Base-by-base conservation (phyloP, 2,113 vertebrate species). In the Dicaeum eximium region DNA sequence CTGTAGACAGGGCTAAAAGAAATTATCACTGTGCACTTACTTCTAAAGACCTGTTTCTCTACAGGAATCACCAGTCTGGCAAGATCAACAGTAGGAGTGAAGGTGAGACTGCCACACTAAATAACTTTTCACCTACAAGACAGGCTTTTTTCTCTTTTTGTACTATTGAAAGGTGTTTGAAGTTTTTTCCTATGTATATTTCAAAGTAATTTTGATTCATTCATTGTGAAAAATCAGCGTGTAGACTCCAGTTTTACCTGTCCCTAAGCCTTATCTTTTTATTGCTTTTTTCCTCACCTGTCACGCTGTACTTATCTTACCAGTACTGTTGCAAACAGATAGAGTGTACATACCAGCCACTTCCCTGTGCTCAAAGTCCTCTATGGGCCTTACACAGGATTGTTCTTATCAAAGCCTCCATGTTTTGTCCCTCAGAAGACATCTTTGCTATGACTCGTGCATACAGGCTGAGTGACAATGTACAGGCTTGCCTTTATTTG, bases 191-290 rank as follows among this genome's bases (percentile, higher is more conserved):
- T 83, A 27, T 65, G 64, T 81, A 78, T 83, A 86, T 97, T 94
- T 96, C 92, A 90, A 95, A 95, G 93, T 80, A 80, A 80, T 90
- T 95, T 73, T 80, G 74, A 84, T 93, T 93, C 75, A 88, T 86
- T 84, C 69, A 48, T 81, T 67, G 66, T 74, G 65, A 83, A 93
- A 90, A 95, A 87, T 66, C 51, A 57, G 71, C 7, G 0, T 28
- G n/a, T 45, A 95, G 69, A 19, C 70, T 93, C 44, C 37, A 14
- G 23, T 82, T 95, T 92, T 86, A 72, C 65, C 61, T 80, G 40
- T 94, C 64, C 56, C 62, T 61, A 88, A 91, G 48, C 56, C 83
- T 94, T 90, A 51, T 62, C 24, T 74, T 95, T 93, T 78, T 88
- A 81, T 70, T 92, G 83, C 78, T 88, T 95, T 96, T 74, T 92